These are phyloP conservation scores for Sebastes variabilis DNA, from an alignment of 2,797 vertebrate species.

Conservation along the genomic window DNA sequence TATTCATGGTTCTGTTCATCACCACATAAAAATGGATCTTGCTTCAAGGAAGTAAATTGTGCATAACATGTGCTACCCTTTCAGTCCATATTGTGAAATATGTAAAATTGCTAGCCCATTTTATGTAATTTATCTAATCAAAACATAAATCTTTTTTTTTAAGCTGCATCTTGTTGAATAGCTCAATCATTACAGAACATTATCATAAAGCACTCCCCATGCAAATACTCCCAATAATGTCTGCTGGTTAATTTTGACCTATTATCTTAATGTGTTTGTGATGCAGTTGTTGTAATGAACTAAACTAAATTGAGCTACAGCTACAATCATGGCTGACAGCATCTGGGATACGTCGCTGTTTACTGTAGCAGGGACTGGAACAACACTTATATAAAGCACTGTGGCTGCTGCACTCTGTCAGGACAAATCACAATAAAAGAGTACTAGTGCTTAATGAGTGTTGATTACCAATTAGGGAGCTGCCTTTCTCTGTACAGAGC, in stretches of 20 bases:
- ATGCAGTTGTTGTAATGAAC: background rate
- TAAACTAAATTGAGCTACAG: slow-evolving; percentile 9
- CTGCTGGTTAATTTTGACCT: background rate
- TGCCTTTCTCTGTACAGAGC: slow-evolving; percentile 44
- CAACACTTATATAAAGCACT: slow-evolving; percentile 34
- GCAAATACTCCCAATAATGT: background rate
- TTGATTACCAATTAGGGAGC: slow-evolving; percentile 65
- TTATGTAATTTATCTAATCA: background rate
- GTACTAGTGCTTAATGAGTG: slow-evolving; percentile 55
- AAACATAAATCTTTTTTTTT: background rate
- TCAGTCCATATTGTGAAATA: background rate
- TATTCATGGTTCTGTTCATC: background rate
- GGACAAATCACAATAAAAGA: slow-evolving; percentile 47
- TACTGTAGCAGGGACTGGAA: slow-evolving; percentile 26
- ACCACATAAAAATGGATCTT: background rate
- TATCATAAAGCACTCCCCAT: background rate
- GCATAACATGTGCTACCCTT: background rate
- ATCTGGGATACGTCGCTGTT: slow-evolving; percentile 17
- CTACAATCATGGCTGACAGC: background rate
- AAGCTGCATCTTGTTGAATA: background rate
- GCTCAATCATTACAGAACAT: background rate
- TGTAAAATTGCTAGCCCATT: background rate
- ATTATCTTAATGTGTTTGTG: slow-evolving; percentile 5
- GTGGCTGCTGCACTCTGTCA: slow-evolving; percentile 29
- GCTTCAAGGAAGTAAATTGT: background rate